A percentile compares a stretch with the other conserved stretches of the same genome.
phyloP scores from a whole-genome alignment of 2,113 vertebrate genomes.

The Hymenochirus boettgeri region DNA sequence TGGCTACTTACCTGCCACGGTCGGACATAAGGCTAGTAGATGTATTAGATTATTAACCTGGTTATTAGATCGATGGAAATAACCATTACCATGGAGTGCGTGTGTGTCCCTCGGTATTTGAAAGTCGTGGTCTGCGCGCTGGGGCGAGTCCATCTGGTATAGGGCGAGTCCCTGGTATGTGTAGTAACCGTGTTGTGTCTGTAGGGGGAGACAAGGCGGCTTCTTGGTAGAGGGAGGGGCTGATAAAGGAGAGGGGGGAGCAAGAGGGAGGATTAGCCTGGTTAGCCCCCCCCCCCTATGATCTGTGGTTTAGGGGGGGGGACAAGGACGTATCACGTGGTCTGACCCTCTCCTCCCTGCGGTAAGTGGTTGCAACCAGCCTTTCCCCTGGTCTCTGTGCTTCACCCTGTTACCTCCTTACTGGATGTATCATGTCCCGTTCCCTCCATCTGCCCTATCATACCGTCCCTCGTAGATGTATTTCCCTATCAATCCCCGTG shows the following conservation, averaged over 20 bases:
- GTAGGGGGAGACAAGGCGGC: conserved; percentile 13
- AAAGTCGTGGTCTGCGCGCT: not conserved
- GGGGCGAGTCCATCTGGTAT: not conserved
- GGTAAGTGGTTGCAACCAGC: not conserved
- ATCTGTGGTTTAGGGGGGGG: conserved; percentile 32
- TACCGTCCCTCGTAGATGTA: no score
- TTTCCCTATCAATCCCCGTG: no score
- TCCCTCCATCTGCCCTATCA: no score
- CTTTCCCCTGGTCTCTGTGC: not conserved
- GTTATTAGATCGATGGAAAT: no score
- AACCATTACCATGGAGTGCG: no score
- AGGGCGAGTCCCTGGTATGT: not conserved
- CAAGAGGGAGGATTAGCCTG: conserved; percentile 19
- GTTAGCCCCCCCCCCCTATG: conserved; percentile 24
- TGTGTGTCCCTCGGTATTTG: not conserved
- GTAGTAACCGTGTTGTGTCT: not conserved
- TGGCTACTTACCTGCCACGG: no score
- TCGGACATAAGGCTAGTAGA: no score
- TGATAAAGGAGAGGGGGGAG: conserved; percentile 20
- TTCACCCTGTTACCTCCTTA: conserved; percentile 19
- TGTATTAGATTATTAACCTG: no score
- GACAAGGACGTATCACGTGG: conserved; percentile 19
- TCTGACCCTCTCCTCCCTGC: conserved; percentile 14
- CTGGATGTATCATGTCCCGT: conserved; percentile 23
- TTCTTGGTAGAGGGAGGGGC: conserved; percentile 1